Evolutionary conservation across 2,797 vertebrate genomes (phyloP), one percentile per base, ranked within the genome.

Genomic region (Babyrousa celebensis): DNA sequence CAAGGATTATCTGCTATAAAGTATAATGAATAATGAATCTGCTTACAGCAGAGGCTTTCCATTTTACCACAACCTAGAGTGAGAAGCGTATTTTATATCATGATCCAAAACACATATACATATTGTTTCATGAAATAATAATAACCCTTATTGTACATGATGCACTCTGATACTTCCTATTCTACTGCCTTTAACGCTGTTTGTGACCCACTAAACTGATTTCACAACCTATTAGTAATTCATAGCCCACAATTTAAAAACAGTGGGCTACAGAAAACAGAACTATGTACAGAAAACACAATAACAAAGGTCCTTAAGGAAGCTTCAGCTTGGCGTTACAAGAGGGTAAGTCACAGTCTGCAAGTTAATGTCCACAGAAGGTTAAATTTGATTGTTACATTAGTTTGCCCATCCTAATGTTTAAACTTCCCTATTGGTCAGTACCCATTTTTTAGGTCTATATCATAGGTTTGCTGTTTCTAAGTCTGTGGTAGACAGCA

Each of bases 31-130:
- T 54, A 93, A 77, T 56, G 48, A 89, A 91, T 77, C 60, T 62
- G 68, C 67, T 63, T 78, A 68, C 12, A 72, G 62, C 15, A 80
- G 48, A 82, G n/a, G 67, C 29, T 95, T 95, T 95, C 74, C 43
- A 82, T 72, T 94, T 77, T 54, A 80, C 78, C 79, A 77, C 82
- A 85, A 89, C 67, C 10, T 54, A 88, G 12, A 80, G 60, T 36
- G 70, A 77, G 32, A 88, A 85, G 60, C 36, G 27, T 75, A 88
- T 54, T 94, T 85, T 67, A 80, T 56, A 91, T 56, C 91, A 93
- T 54, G 87, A 77, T 25, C n/a, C 27, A n/a, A 65, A 48, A 75
- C 16, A 92, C 36, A 79, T 0, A 82, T 27, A 54, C 6, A 63
- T 21, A 63, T 74, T 70, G 21, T 67, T 85, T 93, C 78, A 82